Base-by-base conservation (phyloP, 2,888 invertebrate genomes). In the Germaria angustata region DNA sequence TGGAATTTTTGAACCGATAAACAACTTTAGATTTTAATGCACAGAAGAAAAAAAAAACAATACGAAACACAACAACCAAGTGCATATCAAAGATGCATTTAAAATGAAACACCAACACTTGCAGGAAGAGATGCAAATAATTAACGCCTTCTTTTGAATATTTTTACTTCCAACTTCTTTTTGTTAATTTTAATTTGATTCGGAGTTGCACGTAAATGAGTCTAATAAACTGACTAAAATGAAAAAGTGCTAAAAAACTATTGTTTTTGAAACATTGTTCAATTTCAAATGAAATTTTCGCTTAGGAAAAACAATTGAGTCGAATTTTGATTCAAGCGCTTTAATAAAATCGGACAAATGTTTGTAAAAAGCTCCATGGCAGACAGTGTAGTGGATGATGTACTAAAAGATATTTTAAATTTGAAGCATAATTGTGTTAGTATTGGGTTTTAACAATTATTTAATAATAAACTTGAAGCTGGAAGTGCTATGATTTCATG, bases 361-460 rank as follows among this genome's bases (percentile, higher is more conserved):
- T 89, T 90, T 90, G 86, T 90, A 84, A 90, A 90, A 87, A 87
- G 87, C 86, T 88, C 88, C 87, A 91, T 91, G 91, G 90, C 90
- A 86, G 89, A 86, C 66, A 76, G 79, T 85, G 85, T 89, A 84
- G 86, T 90, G 85, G 89, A 90, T 84, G 91, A 90, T 86, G 87
- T 91, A 77, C 87, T 91, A 57, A 87, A 86, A 85, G 91, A 91
- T 87, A 86, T 91, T 86, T 88, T 87, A 86, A 86, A 88, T 86
- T 87, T 91, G 84, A 90, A 90, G 85, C 87, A 85, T 71, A 88
- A 89, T 86, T 91, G 91, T 89, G 91, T 91, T 89, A 91, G 91
- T 91, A 84, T 82, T 49, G 8, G 4, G 3, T 66, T 39, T 57
- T 39, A 22, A 34, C 15, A 63, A 41, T 32, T 24, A n/a, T 55